Conservation (phyloP, 2,888 invertebrate genomes). For the Rhagium mordax region DNA sequence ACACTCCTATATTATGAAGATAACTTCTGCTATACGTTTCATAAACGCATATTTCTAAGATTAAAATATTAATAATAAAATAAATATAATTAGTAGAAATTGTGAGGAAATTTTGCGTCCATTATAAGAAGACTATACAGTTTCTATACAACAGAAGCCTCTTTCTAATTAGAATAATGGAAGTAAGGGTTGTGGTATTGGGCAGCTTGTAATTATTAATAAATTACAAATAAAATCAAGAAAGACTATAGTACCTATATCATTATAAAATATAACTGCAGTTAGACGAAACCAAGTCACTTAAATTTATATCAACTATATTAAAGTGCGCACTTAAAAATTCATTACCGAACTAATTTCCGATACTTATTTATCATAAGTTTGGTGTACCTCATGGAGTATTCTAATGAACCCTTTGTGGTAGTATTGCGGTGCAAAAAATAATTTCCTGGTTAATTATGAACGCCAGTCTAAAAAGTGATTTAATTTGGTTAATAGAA, state of each 20-base stretch:
- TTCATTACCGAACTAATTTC: not conserved
- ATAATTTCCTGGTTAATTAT: not conserved
- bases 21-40: too few species aligned
- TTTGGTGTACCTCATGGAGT: not conserved
- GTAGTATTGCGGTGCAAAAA: not conserved
- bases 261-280: not conserved
- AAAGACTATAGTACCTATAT: not conserved
- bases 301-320: not conserved
- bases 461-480: not conserved
- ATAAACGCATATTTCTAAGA: too few species aligned
- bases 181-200: not conserved
- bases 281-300: not conserved
- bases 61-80: too few species aligned
- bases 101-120: not conserved
- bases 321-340: not conserved
- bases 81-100: too few species aligned
- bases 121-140: not conserved
- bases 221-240: not conserved
- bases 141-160: not conserved
- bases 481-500: not conserved
- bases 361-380: not conserved
- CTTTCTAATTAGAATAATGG: not conserved
- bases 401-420: not conserved
- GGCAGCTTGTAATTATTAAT: slow-evolving; percentile 15
- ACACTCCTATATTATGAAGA: too few species aligned